Evolutionary conservation across 2,797 vertebrate species (phyloP), one percentile per base, ranked within the genome.

Genomic region (Pempheris klunzingeri): DNA sequence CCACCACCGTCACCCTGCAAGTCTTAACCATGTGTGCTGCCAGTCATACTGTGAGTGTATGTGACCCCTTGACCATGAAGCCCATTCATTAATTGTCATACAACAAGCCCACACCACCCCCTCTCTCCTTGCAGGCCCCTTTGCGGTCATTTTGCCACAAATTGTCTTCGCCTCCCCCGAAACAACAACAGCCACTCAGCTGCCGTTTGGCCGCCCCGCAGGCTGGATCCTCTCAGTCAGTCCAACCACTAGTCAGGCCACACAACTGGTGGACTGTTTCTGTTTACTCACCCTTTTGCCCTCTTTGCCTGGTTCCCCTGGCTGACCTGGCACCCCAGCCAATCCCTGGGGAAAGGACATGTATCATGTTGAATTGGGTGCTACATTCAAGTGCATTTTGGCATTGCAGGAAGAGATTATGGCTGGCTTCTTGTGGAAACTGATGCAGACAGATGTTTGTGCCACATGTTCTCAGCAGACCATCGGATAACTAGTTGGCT

Each of bases 221-320:
- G 46, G 52, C 63, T 87, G 89, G 65, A 53, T 84, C 85, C 88
- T 84, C 74, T 77, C 88, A 62, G 76, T 63, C 52, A 52, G n/a
- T 52, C 28, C 71, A 74, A 68, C 78, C 66, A 70, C 34, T 14
- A 60, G 67, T 63, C 72, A 74, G 84, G 78, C 89, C 89, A 92
- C 87, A 90, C 86, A 90, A 87, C 86, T 49, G 80, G 68, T 61
- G 38, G 60, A 68, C 77, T 84, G 81, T 86, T 83, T 74, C 67
- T 81, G 90, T 93, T 95, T 92, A 98, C 98, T 99, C 94, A 99
- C 98, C 96, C 97, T 97, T 90, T 97, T 97, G 90, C 98, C 98
- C 91, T 99, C 97, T 94, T 97, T 97, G 83, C 98, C 97, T 83
- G 94, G 92, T 78, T 96, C 95, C 82, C 97, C 97, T 76, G 95